Base-by-base conservation (phyloP, 1,140 invertebrate genomes). In the Mactra quadrangularis region DNA sequence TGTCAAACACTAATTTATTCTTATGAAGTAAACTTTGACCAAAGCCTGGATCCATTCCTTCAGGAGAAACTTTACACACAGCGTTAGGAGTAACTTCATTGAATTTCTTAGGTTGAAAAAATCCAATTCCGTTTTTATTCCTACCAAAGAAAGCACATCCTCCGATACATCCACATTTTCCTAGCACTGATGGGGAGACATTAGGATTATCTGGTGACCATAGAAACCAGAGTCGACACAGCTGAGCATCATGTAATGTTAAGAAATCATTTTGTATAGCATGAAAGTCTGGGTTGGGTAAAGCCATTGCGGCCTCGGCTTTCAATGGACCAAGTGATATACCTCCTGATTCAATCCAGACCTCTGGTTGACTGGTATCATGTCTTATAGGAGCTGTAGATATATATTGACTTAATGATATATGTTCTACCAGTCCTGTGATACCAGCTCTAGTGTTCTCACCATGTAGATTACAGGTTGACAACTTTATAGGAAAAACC, bases 161-260 rank as follows among this genome's bases (percentile, higher is more conserved):
- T 2, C 98, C 98, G 53, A 97, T 96, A 93, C 99, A 99, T 0
- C 98, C 98, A 93, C 99, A 99, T 85, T 96, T 96, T n/a, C 95
- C 94, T 9, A 94, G 88, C n/a, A 91, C 88, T 93, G 83, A 94
- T 88, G 93, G 81, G 86, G 94, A 66, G 7, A 91, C 93, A 90
- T 93, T 84, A 88, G 94, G 72, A 9, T 90, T 94, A 0, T 96
- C 95, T 84, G 94, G 94, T 0, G 96, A 95, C 98, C 98, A 99
- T 0, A 99, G 92, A 91, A 99, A 99, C 97, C 97, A 98, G 11
- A 99, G 93, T 81, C 97, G 94, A 92, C 97, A 98, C 0, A 96
- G 96, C 82, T 95, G 95, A 45, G 96, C 95, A 93, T 99, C 99
- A 89, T 99, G 98, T 15, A 95, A 94, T 89, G 96, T 96, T 19